phyloP scores from a whole-genome alignment of 64 coral and sea anemone species.

The Astreopora myriophthalma region DNA sequence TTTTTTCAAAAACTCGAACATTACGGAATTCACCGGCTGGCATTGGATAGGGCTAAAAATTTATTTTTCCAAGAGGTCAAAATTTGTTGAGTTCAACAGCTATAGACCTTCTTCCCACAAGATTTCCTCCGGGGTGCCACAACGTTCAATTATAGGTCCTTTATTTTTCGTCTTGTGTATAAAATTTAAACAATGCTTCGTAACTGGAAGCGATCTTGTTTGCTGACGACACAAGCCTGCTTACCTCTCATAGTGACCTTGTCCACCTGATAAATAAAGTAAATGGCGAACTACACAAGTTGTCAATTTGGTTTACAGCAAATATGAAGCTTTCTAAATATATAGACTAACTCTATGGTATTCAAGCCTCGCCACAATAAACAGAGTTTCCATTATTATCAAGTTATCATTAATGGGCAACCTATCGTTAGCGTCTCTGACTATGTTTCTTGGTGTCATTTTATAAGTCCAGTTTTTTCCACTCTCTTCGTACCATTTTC shows the following conservation, averaged over 20 bases:
- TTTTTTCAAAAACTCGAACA: slow-evolving; percentile 21
- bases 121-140: background rate
- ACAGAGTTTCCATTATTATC: background rate
- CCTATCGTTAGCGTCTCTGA: background rate
- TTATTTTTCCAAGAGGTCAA: background rate
- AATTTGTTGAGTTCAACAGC: slow-evolving; percentile 16
- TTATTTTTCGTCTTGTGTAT: background rate
- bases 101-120: background rate
- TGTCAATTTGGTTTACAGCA: background rate
- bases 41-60: slow-evolving; percentile 11
- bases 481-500: background rate
- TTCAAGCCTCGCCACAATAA: background rate
- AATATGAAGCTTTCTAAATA: background rate
- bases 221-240: background rate
- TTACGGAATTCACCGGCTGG: slow-evolving; percentile 7
- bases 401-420: background rate
- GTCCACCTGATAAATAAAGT: background rate
- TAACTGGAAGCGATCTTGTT: background rate
- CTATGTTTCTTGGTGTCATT: background rate
- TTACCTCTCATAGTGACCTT: slow-evolving; percentile 11
- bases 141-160: background rate
- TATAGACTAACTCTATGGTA: background rate
- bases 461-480: background rate
- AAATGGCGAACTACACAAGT: background rate
- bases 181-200: background rate